Evolutionary conservation across 2,888 invertebrate genomes (phyloP).

Genomic region (Stenurella melanura): DNA sequence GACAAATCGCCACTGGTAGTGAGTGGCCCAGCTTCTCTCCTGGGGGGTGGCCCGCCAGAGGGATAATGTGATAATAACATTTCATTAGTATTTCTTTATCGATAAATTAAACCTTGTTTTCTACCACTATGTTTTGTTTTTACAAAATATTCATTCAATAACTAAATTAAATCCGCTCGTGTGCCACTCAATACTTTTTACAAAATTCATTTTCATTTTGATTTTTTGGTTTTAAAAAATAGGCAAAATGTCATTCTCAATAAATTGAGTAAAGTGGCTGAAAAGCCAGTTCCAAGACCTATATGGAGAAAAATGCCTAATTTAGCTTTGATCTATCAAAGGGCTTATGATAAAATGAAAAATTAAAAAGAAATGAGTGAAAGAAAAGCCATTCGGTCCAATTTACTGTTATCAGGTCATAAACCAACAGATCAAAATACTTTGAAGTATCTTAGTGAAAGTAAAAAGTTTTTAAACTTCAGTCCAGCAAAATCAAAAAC

Average conservation of each 20-base stretch:
- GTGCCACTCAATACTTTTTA: no score
- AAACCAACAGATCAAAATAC: constrained; percentile 54
- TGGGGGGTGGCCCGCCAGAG: no score
- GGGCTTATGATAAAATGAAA: constrained; percentile 81
- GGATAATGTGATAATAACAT: no score
- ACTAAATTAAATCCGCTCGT: no score
- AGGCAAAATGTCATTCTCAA: constrained; percentile 20
- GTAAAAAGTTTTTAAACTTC: constrained; percentile 37
- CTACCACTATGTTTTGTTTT: no score
- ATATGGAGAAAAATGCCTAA: constrained; percentile 77
- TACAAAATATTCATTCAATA: no score
- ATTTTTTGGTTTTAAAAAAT: no score
- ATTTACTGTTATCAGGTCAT: constrained; percentile 68
- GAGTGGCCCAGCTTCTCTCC: no score
- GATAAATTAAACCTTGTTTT: no score
- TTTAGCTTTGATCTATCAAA: constrained; percentile 81
- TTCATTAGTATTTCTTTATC: no score
- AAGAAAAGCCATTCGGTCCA: constrained; percentile 74
- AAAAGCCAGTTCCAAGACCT: constrained; percentile 34
- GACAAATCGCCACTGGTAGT: no score
- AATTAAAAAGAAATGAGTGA: constrained; percentile 79
- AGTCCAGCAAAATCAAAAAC: constrained; percentile 37
- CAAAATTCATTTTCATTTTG: no score
- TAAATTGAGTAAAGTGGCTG: constrained; percentile 31
- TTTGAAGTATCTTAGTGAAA: constrained; percentile 36